phyloP scores from a whole-genome alignment of 2,113 vertebrate genomes.

The Actenoides lindsayi region DNA sequence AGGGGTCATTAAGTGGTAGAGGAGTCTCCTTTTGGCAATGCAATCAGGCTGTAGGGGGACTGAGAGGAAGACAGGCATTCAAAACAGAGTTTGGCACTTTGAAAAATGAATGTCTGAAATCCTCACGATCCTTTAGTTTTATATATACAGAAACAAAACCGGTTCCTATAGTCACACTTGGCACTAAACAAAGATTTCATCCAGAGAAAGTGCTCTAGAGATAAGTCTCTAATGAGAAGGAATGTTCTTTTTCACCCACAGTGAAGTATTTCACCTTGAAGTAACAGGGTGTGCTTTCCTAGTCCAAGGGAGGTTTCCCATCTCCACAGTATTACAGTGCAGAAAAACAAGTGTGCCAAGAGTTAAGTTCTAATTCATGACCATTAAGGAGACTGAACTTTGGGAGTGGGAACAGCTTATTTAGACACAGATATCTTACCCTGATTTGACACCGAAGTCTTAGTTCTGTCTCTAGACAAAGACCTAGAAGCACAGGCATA shows the following conservation, averaged over 20 bases:
- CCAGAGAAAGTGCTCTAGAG: slow-evolving; percentile 37
- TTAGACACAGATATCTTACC: slow-evolving; percentile 9
- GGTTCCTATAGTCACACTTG: slow-evolving; percentile 39
- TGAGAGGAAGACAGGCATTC: not conserved
- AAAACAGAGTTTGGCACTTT: slow-evolving; percentile 53
- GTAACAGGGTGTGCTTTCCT: not conserved
- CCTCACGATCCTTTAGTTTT: not conserved
- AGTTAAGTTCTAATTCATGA: not conserved
- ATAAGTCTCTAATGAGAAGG: not conserved
- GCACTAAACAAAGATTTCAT: slow-evolving; percentile 47
- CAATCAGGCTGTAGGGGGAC: not conserved
- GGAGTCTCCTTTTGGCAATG: not conserved
- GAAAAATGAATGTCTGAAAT: slow-evolving; percentile 10
- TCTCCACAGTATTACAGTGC: not conserved
- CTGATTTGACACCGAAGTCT: not conserved
- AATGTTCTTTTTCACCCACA: not conserved
- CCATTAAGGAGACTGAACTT: not conserved
- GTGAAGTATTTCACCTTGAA: not conserved
- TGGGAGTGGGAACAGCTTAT: not conserved
- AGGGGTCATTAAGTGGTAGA: not conserved
- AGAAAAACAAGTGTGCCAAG: slow-evolving; percentile 5
- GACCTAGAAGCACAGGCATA: slow-evolving; percentile 56
- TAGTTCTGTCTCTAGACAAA: slow-evolving; percentile 44
- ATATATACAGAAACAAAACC: slow-evolving; percentile 2
- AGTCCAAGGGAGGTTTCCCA: not conserved